Conservation (phyloP, 2,113 vertebrate species). For the Pseudopodoces humilis region DNA sequence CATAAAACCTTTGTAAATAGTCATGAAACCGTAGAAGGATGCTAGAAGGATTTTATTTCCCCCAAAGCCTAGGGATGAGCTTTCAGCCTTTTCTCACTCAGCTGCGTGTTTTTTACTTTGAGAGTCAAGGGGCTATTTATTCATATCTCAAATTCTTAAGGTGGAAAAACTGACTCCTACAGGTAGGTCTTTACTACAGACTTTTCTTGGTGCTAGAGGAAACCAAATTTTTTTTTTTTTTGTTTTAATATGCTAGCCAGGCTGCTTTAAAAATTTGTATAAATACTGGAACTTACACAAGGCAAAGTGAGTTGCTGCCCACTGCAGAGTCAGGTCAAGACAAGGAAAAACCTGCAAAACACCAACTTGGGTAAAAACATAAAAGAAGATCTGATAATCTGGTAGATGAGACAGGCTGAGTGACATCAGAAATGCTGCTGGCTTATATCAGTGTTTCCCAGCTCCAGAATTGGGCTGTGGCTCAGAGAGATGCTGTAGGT, state of each 20-base stretch:
- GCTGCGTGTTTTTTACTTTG: background rate
- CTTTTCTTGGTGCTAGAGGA: background rate
- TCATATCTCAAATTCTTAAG: background rate
- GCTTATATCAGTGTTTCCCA: background rate
- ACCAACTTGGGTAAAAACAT: background rate
- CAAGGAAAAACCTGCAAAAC: background rate
- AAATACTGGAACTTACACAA: background rate
- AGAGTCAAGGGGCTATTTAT: background rate
- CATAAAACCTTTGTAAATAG: background rate
- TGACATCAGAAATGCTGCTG: background rate
- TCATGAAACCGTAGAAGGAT: background rate
- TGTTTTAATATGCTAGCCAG: background rate
- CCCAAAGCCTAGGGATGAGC: background rate
- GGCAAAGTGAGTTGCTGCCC: background rate
- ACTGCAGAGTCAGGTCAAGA: background rate
- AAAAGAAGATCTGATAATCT: background rate
- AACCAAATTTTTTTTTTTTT: background rate
- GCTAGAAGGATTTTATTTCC: background rate
- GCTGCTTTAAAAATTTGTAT: background rate
- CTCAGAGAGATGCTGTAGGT: background rate
- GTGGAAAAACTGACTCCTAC: conserved; percentile 18
- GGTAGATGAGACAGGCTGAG: background rate
- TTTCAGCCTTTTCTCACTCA: background rate
- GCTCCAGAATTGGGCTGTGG: background rate
- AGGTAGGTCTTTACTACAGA: background rate